A percentile compares a stretch with the other conserved stretches of the same genome.
Evolutionary conservation across 1,140 invertebrate species (phyloP).

Genomic region (Hyphantria cunea): DNA sequence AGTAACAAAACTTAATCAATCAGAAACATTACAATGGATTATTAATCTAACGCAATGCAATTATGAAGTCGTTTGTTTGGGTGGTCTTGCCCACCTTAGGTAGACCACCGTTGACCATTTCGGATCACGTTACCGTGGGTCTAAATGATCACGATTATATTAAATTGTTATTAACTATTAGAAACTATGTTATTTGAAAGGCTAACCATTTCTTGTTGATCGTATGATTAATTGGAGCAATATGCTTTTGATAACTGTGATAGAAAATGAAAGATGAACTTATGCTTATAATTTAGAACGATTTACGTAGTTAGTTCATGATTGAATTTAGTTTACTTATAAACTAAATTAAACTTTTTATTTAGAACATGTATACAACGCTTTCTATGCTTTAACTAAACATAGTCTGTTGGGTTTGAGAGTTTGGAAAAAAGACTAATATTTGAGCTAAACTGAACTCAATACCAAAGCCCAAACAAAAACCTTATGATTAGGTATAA

Average conservation of each 20-base stretch:
- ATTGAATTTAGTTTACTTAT: no score
- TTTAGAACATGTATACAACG: no score
- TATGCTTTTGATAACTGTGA: background rate
- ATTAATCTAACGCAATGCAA: slow-evolving; percentile 27
- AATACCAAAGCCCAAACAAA: no score
- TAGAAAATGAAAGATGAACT: no score
- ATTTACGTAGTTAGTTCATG: no score
- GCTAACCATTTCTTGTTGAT: slow-evolving; percentile 15
- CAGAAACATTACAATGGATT: slow-evolving; percentile 14
- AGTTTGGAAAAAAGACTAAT: no score
- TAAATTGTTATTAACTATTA: slow-evolving; percentile 29
- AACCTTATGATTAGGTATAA: no score
- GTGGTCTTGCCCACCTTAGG: slow-evolving; percentile 9
- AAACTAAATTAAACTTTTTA: no score
- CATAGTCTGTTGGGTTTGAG: no score
- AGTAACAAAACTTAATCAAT: slow-evolving; percentile 12
- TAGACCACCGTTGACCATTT: slow-evolving; percentile 2
- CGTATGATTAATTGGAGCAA: slow-evolving; percentile 23
- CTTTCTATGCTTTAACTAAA: no score
- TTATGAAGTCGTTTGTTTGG: slow-evolving; percentile 20
- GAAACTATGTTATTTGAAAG: slow-evolving; percentile 26
- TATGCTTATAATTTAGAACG: no score
- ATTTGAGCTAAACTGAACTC: no score
- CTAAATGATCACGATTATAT: slow-evolving; percentile 26
- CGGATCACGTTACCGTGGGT: slow-evolving; percentile 15